Percentiles rank a stretch among this genome's conserved stretches.
Evolutionary conservation across 2,113 vertebrate genomes (phyloP).

Genomic region (Cromileptes altivelis): DNA sequence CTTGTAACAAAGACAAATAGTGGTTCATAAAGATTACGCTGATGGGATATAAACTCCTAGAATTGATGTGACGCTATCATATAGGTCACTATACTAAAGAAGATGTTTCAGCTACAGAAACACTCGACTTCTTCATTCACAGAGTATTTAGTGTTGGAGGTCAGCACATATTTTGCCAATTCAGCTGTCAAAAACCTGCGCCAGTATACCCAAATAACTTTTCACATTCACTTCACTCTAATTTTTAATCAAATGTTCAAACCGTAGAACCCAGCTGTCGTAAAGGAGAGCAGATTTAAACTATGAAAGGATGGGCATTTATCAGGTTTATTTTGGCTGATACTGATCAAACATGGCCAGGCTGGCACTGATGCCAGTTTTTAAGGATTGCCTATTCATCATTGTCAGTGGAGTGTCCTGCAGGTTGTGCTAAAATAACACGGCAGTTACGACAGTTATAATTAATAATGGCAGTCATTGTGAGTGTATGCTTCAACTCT

Average conservation of each 20-base stretch:
- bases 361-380: too few species aligned
- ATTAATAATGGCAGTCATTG: neutral
- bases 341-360: too few species aligned
- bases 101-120: neutral
- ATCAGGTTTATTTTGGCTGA: neutral
- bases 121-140: neutral
- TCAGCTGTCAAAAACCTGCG: neutral
- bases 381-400: neutral
- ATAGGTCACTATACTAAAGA: neutral
- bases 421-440: neutral
- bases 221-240: neutral
- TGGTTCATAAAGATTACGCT: neutral
- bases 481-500: neutral
- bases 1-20: neutral
- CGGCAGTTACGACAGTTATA: neutral
- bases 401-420: neutral
- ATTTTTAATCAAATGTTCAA: neutral
- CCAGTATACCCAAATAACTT: neutral
- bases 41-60: neutral
- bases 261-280: neutral
- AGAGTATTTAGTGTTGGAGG: too few species aligned
- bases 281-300: too few species aligned
- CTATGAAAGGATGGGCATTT: neutral
- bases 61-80: neutral
- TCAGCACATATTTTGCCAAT: neutral